Base-by-base conservation (phyloP, 2,888 invertebrate genomes). In the Cybosia mesomella region DNA sequence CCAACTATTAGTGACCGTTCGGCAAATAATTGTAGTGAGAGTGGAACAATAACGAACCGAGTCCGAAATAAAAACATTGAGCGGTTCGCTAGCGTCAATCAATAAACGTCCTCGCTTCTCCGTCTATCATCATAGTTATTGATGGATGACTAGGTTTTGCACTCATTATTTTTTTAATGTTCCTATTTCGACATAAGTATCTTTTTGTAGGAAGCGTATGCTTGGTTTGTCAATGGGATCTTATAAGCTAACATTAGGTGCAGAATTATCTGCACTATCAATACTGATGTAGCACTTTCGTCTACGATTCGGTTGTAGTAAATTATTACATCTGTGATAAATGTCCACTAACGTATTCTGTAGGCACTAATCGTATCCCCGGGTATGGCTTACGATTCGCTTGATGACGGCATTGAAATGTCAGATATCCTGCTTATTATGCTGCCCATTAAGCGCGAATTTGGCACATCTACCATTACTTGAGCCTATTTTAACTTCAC, bases 41-140 rank as follows among this genome's bases (percentile, higher is more conserved):
- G 63, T 22, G 18, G 57, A 64, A 67, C 67, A 64, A 67, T 67
- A 57, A 39, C 54, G 34, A 28, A 15, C 15, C 21, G 34, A 34
- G 21, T 36, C 39, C 39, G 39, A 61, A 55, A 61, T 55, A 66
- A 66, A 66, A 66, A 66, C 24, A 57, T 24, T 49, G 71, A 59
- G 13, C 55, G 63, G 34, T 58, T 55, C 36, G 65, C 61, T 64
- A 58, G 68, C 72, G 54, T 3, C 68, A 74, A 79, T 78, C 76
- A 74, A 71, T 79, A 71, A 64, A 22, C 70, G 79, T 79, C 79
- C 78, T 79, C 74, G 79, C 58, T 55, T 71, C 64, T 67, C 58
- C 67, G 71, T 69, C 28, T 63, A 63, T 57, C 59, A 60, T 68
- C 5, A 28, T 28, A 28, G 2, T 28, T 72, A 67, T 71, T 73